These are phyloP conservation scores for Platycercus adscitus DNA, from an alignment of 2,113 vertebrate species.

Conservation along the genomic window DNA sequence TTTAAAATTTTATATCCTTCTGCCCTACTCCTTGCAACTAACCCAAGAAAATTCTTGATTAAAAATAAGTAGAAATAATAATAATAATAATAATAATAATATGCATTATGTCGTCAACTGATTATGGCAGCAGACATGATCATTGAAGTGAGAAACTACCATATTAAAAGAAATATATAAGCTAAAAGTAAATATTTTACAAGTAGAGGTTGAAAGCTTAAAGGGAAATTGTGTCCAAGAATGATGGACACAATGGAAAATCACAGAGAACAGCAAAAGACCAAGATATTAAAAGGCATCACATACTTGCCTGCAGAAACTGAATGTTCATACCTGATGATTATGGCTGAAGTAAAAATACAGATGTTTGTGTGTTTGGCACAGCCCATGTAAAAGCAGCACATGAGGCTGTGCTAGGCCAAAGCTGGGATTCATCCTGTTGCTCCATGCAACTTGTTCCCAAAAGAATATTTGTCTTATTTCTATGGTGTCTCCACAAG, in stretches of 20 bases:
- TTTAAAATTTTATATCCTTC: not conserved
- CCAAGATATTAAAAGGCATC: not conserved
- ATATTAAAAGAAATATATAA: conserved; percentile 36
- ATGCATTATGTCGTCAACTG: conserved; percentile 27
- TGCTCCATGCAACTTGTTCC: not conserved
- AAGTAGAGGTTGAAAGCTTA: not conserved
- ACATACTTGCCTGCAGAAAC: not conserved
- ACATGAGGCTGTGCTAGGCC: not conserved
- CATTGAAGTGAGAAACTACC: conserved; percentile 8
- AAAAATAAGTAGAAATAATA: not conserved
- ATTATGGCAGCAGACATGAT: conserved; percentile 22
- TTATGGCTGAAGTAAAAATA: not conserved
- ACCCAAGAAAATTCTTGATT: conserved; percentile 15
- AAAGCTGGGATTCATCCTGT: not conserved
- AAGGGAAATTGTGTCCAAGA: conserved; percentile 35
- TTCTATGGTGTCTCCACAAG: not conserved
- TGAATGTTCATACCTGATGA: not conserved
- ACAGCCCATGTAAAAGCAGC: not conserved
- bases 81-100: not conserved
- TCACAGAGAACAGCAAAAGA: conserved; percentile 9
- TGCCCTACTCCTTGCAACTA: conserved; percentile 17
- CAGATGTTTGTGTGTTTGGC: not conserved
- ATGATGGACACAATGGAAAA: conserved; percentile 29
- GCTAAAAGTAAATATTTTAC: not conserved
- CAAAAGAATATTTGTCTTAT: not conserved